Percentiles rank a stretch among this genome's conserved stretches.
Conservation (phyloP, 2,113 vertebrate species). For the Crotalus horridus region DNA sequence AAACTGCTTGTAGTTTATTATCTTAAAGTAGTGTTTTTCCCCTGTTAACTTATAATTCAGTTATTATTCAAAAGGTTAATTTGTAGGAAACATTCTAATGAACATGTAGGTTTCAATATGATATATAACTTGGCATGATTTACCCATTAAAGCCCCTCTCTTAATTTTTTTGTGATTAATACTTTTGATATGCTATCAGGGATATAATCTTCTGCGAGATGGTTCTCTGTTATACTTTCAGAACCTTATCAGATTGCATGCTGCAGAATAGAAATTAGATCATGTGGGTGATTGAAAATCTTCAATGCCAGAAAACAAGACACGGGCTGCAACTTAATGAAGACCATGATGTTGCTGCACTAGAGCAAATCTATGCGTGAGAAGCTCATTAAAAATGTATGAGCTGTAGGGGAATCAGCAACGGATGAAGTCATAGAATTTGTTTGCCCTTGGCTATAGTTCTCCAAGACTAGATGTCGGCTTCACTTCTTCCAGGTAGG, state of each 20-base stretch:
- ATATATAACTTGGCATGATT: not conserved
- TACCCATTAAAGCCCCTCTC: not conserved
- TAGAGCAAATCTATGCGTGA: not conserved
- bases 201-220: not conserved
- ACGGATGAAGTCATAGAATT: not conserved
- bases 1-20: conserved; percentile 31
- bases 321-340: not conserved
- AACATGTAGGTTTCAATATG: conserved; percentile 36
- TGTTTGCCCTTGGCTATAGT: not conserved
- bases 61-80: not conserved
- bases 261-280: not conserved
- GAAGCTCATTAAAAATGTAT: not conserved
- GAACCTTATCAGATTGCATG: not conserved
- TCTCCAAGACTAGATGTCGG: not conserved
- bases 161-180: not conserved
- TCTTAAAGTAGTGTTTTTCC: conserved; percentile 22
- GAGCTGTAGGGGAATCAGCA: not conserved
- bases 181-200: not conserved
- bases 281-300: not conserved
- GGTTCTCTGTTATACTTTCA: not conserved
- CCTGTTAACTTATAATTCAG: conserved; percentile 35
- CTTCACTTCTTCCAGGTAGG: not conserved
- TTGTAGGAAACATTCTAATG: conserved; percentile 17
- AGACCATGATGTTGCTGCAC: not conserved
- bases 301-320: not conserved